Conservation (phyloP, 2,113 vertebrate species). For the Ammodytes dubius region DNA sequence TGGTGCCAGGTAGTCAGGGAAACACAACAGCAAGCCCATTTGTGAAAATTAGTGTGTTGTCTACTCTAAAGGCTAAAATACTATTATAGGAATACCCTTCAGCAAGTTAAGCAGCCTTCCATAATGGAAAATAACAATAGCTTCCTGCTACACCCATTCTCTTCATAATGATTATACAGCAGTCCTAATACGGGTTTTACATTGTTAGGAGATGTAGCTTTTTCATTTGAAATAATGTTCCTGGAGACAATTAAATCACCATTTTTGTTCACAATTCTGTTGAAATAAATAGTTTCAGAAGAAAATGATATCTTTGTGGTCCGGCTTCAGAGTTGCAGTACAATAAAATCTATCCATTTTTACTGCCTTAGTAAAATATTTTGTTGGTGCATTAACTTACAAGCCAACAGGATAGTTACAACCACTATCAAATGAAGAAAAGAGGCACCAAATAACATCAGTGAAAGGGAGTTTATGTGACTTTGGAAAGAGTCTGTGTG, state of each 20-base stretch:
- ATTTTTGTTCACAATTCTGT: neutral
- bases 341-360: neutral
- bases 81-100: neutral
- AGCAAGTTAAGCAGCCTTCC: neutral
- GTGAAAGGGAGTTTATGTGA: neutral
- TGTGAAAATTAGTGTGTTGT: neutral
- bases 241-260: neutral
- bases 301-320: neutral
- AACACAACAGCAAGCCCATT: neutral
- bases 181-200: neutral
- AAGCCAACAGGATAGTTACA: neutral
- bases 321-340: neutral
- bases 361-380: neutral
- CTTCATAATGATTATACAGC: neutral
- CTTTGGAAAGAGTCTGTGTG: constrained; percentile 1
- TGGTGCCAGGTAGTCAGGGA: neutral
- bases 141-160: neutral
- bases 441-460: neutral
- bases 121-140: neutral
- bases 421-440: neutral
- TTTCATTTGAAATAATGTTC: neutral
- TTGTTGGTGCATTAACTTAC: neutral
- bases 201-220: neutral
- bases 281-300: neutral
- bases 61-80: neutral